Evolutionary conservation across 2,113 vertebrate species (phyloP).

Genomic region (Calyptomena viridis): DNA sequence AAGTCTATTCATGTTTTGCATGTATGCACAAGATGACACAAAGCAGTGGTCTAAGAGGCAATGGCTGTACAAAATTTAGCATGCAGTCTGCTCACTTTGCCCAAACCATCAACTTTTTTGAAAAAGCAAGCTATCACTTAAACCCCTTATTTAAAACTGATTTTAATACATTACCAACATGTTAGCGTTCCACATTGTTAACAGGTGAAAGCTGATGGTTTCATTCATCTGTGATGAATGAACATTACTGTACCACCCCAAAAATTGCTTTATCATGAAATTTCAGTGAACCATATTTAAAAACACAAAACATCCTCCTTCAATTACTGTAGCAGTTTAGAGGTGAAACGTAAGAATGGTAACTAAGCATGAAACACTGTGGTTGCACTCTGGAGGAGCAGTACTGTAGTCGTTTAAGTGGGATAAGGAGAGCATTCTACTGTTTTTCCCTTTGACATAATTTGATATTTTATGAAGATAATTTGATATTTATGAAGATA

Average conservation of each 20-base stretch:
- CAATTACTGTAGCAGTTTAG: background rate
- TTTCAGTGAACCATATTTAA: background rate
- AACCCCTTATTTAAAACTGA: background rate
- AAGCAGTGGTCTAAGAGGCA: background rate
- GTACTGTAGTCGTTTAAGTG: background rate
- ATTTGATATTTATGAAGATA: background rate
- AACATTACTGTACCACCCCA: background rate
- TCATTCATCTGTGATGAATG: background rate
- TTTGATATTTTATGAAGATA: background rate
- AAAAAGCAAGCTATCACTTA: background rate
- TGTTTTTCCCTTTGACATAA: background rate
- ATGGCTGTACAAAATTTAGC: background rate
- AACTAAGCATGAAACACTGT: background rate
- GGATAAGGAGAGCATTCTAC: fast-evolving
- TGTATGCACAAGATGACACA: background rate
- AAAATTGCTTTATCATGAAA: background rate
- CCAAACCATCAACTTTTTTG: background rate
- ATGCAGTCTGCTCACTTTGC: background rate
- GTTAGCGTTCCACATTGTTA: background rate
- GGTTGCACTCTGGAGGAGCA: background rate
- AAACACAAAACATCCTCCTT: background rate
- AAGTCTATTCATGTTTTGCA: background rate
- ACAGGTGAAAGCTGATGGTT: background rate
- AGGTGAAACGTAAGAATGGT: background rate
- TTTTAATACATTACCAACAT: background rate